Percentiles rank a stretch among this genome's conserved stretches.
These are phyloP conservation scores for Physella acuta DNA, from an alignment of 1,140 invertebrate genomes.

Conservation along the genomic window DNA sequence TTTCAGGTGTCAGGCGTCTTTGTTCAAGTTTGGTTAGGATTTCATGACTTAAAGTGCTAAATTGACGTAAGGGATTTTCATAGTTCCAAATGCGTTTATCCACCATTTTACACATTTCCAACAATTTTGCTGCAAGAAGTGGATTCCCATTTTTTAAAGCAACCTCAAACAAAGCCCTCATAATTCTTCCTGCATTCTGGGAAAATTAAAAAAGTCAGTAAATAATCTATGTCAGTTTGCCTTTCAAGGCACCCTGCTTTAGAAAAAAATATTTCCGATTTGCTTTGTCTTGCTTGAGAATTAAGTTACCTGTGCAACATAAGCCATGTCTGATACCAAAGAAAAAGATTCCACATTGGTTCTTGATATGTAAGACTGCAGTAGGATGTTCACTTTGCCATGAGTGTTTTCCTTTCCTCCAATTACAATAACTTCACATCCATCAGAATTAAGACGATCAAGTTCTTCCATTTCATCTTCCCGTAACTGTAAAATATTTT, in stretches of 20 bases:
- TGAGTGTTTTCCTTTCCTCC: constrained; percentile 79
- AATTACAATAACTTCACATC: constrained; percentile 75
- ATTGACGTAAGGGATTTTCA: constrained; percentile 84
- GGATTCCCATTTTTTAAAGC: constrained; percentile 86
- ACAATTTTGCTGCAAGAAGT: constrained; percentile 78
- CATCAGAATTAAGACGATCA: constrained; percentile 71
- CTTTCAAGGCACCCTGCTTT: neutral
- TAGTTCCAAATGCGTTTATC: constrained; percentile 77
- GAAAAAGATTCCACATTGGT: constrained; percentile 83
- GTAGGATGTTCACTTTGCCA: constrained; percentile 95
- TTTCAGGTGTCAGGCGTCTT: constrained; percentile 72
- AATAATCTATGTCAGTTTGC: too few species aligned
- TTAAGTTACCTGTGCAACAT: constrained; percentile 86
- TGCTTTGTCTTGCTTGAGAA: neutral
- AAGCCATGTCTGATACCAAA: constrained; percentile 87
- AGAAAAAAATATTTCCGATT: neutral
- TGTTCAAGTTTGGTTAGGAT: constrained; percentile 82
- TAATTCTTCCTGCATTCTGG: constrained; percentile 87
- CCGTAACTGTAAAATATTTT: constrained; percentile 69
- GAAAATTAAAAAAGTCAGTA: neutral
- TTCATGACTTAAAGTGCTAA: constrained; percentile 75
- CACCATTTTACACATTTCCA: constrained; percentile 84
- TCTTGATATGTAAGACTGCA: constrained; percentile 88
- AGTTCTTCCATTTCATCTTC: constrained; percentile 94
- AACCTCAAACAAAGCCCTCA: constrained; percentile 91